Base-by-base conservation (phyloP, 2,888 invertebrate genomes). In the Exocentrus adspersus region DNA sequence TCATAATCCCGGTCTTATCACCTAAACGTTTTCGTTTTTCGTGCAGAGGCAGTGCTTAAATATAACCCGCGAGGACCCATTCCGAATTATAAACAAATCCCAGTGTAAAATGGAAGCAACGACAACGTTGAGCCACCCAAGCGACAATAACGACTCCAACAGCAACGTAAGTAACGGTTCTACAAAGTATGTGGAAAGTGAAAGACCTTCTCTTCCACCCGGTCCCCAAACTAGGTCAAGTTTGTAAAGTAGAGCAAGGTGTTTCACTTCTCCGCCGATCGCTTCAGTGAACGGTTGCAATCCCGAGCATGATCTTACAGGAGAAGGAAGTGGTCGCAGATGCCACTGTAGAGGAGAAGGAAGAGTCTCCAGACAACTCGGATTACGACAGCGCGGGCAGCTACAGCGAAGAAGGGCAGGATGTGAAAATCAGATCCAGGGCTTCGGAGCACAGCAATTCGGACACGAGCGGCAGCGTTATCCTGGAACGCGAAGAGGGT, bases 401-500 rank as follows among this genome's bases (percentile, higher is more conserved):
- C 66, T 79, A 80, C 61, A 79, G 79, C 65, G 80, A 77, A 12
- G 79, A 78, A 57, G 68, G 68, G 24, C 60, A 72, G 66, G 68
- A 64, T 21, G 61, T 65, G 14, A 73, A 72, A 59, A 66, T 64
- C n/a, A 68, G 75, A 20, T 75, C 76, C 28, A 73, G 72, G 53
- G 71, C 69, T 43, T 75, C 77, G 5, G 71, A 69, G 59, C 85
- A 85, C 0, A 85, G 85, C 66, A 86, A 85, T 74, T 86, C 85
- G 64, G 86, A 86, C 1, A 77, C 84, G 16, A 86, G 86, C 0
- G 80, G 78, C 9, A 87, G 86, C 60, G 85, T 87, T 46, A 87
- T 82, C 75, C 87, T 86, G 66, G 89, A 91, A 72, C 84, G 89
- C 60, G 90, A 88, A 74, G 87, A 90, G 80, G 91, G 90, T 0